phyloP scores from a whole-genome alignment of 2,113 vertebrate species.

The Tachuris rubrigastra region DNA sequence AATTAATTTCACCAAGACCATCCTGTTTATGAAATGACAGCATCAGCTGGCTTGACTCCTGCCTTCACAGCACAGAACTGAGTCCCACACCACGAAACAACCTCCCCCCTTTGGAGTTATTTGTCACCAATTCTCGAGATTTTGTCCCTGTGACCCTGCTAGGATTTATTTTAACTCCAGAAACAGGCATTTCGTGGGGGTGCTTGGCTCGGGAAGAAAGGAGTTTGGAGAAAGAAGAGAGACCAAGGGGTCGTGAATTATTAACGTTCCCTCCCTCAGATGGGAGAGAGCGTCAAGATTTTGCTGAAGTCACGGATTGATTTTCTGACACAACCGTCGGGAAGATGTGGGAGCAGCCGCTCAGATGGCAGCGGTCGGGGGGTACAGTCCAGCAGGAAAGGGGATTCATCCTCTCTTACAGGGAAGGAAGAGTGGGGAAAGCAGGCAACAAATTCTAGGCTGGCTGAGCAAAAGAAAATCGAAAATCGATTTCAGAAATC shows the following conservation, averaged over 20 bases:
- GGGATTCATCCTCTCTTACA: not conserved
- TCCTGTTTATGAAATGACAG: not conserved
- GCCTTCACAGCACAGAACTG: not conserved
- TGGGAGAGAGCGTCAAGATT: constrained; percentile 69
- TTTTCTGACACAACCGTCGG: constrained; percentile 87
- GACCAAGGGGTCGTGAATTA: constrained; percentile 74
- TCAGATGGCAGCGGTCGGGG: not conserved
- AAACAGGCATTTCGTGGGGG: not conserved
- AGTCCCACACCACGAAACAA: not conserved
- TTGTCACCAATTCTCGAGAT: not conserved
- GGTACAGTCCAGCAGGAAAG: not conserved
- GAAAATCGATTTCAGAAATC: not conserved
- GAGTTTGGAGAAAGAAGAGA: not conserved
- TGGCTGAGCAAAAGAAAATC: not conserved
- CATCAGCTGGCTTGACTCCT: not conserved
- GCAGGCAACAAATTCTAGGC: not conserved
- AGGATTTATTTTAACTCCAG: not conserved
- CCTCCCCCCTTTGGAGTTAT: not conserved
- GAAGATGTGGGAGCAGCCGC: constrained; percentile 7
- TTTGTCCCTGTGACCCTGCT: not conserved
- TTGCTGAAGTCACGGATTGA: constrained; percentile 83
- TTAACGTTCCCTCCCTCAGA: constrained; percentile 69
- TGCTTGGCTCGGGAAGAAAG: not conserved
- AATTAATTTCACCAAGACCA: constrained; percentile 44
- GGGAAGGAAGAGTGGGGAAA: not conserved